Base-by-base conservation (phyloP, 2,797 vertebrate species). In the Lerista edwardsae region DNA sequence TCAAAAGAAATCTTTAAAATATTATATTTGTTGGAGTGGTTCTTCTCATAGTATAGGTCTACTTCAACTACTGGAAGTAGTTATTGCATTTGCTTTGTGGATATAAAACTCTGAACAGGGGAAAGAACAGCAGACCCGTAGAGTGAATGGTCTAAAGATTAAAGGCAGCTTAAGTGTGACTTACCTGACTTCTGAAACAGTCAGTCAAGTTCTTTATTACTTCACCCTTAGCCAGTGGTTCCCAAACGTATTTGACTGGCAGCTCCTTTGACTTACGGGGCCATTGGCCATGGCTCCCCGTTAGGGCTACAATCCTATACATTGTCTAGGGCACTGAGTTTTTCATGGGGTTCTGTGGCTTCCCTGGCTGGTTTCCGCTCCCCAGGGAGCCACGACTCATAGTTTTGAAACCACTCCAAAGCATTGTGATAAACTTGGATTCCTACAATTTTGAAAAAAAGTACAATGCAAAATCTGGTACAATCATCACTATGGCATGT, bases 1-100 rank as follows among this genome's bases (percentile, higher is more conserved):
- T 61, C 4, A 65, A 76, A 89, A 87, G 83, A 83, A 65, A 84
- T 85, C 85, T 86, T 85, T 15, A 57, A 61, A 80, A 51, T 85
- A 68, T 0, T 11, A 76, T 65, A 51, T 78, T 0, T 80, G 34
- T 80, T 85, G 79, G 88, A 85, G 83, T 39, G 79, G 62, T 82
- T 3, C 84, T 71, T 73, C 68, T 77, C 65, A 68, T 36, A 75
- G 64, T 68, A 9, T 65, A 75, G 0, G 3, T 1, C 27, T 86
- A 29, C 34, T 51, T 76, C 8, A 7, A 65, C 0, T 73, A 64
- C 74, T 82, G 0, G 0, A 34, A 12, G 11, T 83, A 68, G 6
- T 67, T 76, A 4, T 39, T 9, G 62, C 55, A 27, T 2, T 9
- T 68, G 4, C 14, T 57, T 75, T 57, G 31, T 15, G 67, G 21